phyloP scores from a whole-genome alignment of 2,888 invertebrate genomes.

The Omphaloscelis lunosa region DNA sequence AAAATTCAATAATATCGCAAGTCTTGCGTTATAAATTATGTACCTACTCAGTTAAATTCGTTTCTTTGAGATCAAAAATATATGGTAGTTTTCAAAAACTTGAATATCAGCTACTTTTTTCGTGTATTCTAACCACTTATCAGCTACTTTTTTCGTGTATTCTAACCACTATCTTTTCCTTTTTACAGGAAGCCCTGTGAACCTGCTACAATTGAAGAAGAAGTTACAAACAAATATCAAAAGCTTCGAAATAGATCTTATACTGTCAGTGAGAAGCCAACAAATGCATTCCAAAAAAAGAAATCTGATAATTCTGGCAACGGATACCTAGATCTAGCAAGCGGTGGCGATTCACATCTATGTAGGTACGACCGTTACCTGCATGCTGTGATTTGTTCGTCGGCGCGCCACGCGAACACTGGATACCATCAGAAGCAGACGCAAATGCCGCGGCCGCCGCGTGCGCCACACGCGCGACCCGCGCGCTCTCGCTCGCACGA shows the following conservation, averaged over 20 bases:
- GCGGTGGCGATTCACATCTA: constrained; percentile 90
- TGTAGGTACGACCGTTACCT: constrained; percentile 91
- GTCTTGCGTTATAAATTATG: too few relatives aligned
- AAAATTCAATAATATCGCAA: too few relatives aligned
- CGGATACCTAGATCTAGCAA: constrained; percentile 91
- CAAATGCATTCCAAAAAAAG: constrained; percentile 82
- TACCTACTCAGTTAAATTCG: too few relatives aligned
- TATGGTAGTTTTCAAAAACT: too few relatives aligned
- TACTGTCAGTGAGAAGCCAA: constrained; percentile 88
- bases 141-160: too few relatives aligned
- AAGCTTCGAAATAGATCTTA: constrained; percentile 89
- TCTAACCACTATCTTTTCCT: neutral
- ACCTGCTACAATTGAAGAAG: constrained; percentile 83
- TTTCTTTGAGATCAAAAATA: too few relatives aligned
- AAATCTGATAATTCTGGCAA: constrained; percentile 85
- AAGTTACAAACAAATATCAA: constrained; percentile 82
- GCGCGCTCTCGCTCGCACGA: constrained; percentile 86
- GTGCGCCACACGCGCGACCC: constrained; percentile 71
- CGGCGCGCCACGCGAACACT: constrained; percentile 86
- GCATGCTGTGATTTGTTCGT: constrained; percentile 92
- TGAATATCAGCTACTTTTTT: too few relatives aligned
- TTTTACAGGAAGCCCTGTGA: constrained; percentile 91
- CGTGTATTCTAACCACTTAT: neutral
- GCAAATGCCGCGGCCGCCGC: constrained; percentile 72
- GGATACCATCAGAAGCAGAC: constrained; percentile 87